A percentile compares a stretch with the other conserved stretches of the same genome.
Conservation (phyloP, 2,888 invertebrate genomes). For the Alviniconcha strummeri region DNA sequence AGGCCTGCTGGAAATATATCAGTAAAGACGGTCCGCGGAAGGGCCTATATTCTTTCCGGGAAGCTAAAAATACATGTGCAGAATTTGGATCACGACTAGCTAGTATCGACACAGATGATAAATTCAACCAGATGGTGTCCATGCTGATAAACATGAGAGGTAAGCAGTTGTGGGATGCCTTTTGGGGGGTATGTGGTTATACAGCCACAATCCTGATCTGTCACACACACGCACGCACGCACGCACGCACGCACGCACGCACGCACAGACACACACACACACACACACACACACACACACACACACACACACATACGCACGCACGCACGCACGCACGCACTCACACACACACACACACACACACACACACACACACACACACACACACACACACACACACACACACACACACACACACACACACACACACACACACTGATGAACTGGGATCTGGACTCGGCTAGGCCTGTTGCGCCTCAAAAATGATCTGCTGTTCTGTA, state of each 20-base stretch:
- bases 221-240: too few species aligned
- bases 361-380: neutral
- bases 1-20: neutral
- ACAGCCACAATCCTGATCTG: too few species aligned
- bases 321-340: neutral
- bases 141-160: neutral
- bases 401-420: neutral
- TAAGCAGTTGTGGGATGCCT: neutral
- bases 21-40: neutral
- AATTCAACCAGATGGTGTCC: neutral
- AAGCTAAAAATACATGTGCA: neutral
- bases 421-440: neutral
- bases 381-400: neutral
- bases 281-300: neutral
- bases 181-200: too few species aligned
- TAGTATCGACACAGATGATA: neutral
- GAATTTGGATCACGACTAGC: neutral
- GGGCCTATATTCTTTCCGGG: neutral
- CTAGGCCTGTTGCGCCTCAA: too few species aligned
- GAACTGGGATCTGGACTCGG: too few species aligned
- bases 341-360: conserved; percentile 6
- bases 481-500: too few species aligned
- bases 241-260: neutral
- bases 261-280: neutral
- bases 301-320: neutral